Evolutionary conservation across 2,797 vertebrate species (phyloP), one percentile per base, ranked within the genome.

Genomic region (Sebastes vulpes): DNA sequence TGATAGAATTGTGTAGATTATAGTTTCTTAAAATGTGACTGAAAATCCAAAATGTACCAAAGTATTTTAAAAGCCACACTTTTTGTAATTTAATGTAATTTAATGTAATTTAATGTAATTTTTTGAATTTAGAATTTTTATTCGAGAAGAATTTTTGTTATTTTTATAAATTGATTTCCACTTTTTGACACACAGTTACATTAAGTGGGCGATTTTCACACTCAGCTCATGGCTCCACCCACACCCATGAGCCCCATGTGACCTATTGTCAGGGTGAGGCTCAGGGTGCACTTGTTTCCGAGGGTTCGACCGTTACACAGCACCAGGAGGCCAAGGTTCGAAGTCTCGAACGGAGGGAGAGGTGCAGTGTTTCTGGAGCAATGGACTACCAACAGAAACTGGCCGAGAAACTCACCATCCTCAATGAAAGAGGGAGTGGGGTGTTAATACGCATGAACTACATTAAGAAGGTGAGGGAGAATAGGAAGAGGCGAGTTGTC

Each of bases 321-420:
- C 46, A 86, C 53, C 65, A 38, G 86, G 87, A 92, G 92, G 88
- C 83, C 91, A 57, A 75, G 87, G 85, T 61, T 81, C 1, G 1
- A 1, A 38, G 35, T 38, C 35, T 38, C 12, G 35, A 74, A 42
- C 57, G 28, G 81, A 86, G 79, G 23, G 23, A 67, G 50, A 85
- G 74, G 82, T 72, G 42, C 46, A 2, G 20, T 20, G 38, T 56
- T 69, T 57, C 80, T 26, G 29, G 9, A 81, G 86, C 93, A 75
- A 97, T 97, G 87, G 89, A 97, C 53, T 98, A 98, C 90, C 96
- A 98, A 87, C 96, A 97, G 77, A 99, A 99, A 89, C 93, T 99
- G 29, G 97, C 97, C 0, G 98, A 99, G 90, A 99, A 98, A 84
- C 95, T 99, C 83, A 95, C 94, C 42, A 97, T 99, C 84, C 95